A percentile compares a stretch with the other conserved stretches of the same genome.
Evolutionary conservation across 2,797 vertebrate species (phyloP).

Genomic region (Acrossocheilus fasciatus): DNA sequence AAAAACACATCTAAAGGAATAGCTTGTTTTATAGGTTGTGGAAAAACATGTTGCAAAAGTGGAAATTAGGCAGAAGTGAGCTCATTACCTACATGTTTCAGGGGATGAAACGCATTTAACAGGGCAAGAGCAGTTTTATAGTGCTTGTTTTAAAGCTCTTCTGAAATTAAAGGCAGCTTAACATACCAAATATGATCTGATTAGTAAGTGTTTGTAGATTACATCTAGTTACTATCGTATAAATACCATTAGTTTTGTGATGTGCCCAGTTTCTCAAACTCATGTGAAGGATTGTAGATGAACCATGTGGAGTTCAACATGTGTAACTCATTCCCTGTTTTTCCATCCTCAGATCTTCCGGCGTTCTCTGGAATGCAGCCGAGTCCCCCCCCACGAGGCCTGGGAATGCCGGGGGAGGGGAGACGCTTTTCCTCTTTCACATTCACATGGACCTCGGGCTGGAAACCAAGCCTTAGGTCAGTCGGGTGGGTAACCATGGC

Average conservation of each 20-base stretch:
- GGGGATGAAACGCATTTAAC: conserved; percentile 21
- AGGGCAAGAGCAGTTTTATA: conserved; percentile 3
- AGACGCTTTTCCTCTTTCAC: conserved; percentile 37
- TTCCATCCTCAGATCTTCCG: conserved; percentile 41
- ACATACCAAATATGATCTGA: conserved; percentile 1
- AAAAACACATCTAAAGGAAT: conserved; percentile 15
- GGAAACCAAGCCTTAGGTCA: conserved; percentile 49
- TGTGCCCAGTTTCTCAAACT: conserved; percentile 56
- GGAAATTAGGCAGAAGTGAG: conserved; percentile 12
- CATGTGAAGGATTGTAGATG: conserved; percentile 52
- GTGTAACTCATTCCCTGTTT: conserved; percentile 58
- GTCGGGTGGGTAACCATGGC: conserved; percentile 55
- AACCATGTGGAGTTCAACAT: conserved; percentile 9
- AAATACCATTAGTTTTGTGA: conserved; percentile 54
- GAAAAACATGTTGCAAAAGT: conserved; percentile 34
- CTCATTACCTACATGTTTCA: conserved; percentile 38
- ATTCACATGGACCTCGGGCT: conserved; percentile 43
- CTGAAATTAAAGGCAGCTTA: conserved; percentile 17
- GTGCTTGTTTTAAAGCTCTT: conserved; percentile 12
- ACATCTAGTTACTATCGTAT: neutral
- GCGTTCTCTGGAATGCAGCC: conserved; percentile 73
- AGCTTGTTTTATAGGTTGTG: conserved; percentile 1
- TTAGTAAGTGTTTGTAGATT: conserved; percentile 1
- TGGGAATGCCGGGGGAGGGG: conserved; percentile 60
- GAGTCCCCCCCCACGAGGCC: conserved; percentile 63